Conservation (phyloP, 2,888 invertebrate species). For the Hipparchia semele region DNA sequence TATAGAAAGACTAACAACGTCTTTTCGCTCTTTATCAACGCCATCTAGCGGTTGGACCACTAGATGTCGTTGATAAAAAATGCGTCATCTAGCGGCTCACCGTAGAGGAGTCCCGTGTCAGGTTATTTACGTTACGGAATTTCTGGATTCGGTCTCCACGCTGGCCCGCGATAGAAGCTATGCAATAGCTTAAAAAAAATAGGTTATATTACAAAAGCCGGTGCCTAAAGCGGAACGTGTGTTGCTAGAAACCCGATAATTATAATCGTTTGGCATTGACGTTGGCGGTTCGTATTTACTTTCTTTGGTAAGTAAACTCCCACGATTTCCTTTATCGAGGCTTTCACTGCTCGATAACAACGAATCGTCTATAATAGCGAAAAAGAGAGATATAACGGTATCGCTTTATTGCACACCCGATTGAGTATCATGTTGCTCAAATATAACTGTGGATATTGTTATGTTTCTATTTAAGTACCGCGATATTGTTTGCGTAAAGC, state of each 20-base stretch:
- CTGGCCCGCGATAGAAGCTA: too few relatives aligned
- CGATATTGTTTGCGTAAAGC: constrained; percentile 29
- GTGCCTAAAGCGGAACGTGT: constrained; percentile 56
- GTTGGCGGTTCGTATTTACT: constrained; percentile 60
- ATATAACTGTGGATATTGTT: constrained; percentile 19
- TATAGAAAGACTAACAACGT: too few relatives aligned
- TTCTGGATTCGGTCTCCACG: too few relatives aligned
- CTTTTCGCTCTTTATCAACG: too few relatives aligned
- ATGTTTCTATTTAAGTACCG: constrained; percentile 6
- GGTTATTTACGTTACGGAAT: too few relatives aligned
- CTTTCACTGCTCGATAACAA: constrained; percentile 74
- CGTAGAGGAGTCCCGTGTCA: too few relatives aligned
- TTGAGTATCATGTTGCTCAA: constrained; percentile 23
- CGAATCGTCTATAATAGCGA: constrained; percentile 63
- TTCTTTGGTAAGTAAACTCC: constrained; percentile 66
- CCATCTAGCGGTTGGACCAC: too few relatives aligned
- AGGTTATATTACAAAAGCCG: constrained; percentile 37
- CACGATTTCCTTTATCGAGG: constrained; percentile 78
- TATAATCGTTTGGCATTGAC: constrained; percentile 54
- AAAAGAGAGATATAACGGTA: constrained; percentile 35
- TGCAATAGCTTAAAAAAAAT: too few relatives aligned
- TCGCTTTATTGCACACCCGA: constrained; percentile 21
- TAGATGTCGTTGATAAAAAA: too few relatives aligned
- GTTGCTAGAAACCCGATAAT: constrained; percentile 60
- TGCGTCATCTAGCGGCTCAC: too few relatives aligned